Evolutionary conservation across 2,797 vertebrate species (phyloP), one percentile per base, ranked within the genome.

Genomic region (Aeoliscus strigatus): DNA sequence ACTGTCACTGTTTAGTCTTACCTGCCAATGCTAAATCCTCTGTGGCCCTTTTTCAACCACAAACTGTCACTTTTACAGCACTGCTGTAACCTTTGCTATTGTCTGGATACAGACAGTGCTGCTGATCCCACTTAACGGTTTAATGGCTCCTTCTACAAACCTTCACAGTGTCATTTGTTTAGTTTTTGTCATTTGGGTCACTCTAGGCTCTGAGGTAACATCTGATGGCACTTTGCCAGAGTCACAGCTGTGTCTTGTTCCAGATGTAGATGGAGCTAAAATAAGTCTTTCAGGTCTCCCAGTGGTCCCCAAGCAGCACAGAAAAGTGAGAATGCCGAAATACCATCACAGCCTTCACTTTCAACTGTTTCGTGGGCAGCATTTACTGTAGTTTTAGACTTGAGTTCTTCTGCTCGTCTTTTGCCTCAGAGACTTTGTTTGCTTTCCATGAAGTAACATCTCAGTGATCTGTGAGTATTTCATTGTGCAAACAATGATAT

Each of bases 221-320:
- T 70, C 60, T 40, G 39, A 73, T 57, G 75, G 66, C 56, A 8
- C 38, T 25, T 15, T 26, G 51, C 67, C 73, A 70, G 54, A 72
- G 64, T 48, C 66, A 60, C 79, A 84, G 77, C 79, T 80, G 33
- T 2, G 14, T 51, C 66, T 57, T n/a, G 61, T 60, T 56, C 70
- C 75, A 71, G 62, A 81, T 74, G 75, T 69, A 55, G 27, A 57
- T 37, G 58, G 28, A 37, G 50, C 27, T 24, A 25, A 49, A 49
- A 40, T 47, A 33, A 15, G 46, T 26, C 11, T 30, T 39, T 48
- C 42, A 56, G 39, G 28, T 38, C 37, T 46, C 17, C 30, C 34
- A 30, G 37, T 38, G 43, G 34, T 38, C 39, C 14, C 56, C 37
- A 37, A 27, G 33, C 36, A 17, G 38, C 31, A 48, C 52, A 29